Evolutionary conservation across 2,888 invertebrate genomes (phyloP), one percentile per base, ranked within the genome.

Genomic region (Diaprepes abbreviatus): DNA sequence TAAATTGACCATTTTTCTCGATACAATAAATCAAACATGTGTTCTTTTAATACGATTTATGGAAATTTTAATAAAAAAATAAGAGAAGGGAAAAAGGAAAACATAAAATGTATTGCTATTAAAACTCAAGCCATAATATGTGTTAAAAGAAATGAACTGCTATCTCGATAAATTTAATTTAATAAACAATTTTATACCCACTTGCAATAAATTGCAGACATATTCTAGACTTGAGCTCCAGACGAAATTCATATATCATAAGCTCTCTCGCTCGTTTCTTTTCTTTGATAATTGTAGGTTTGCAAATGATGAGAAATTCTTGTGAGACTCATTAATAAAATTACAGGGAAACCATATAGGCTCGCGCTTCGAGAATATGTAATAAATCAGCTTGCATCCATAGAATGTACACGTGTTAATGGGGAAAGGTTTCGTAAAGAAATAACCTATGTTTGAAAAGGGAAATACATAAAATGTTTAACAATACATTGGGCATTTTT

Each of bases 241-340:
- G 76, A 77, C 76, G 70, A 74, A 78, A 76, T 77, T 77, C 78
- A 78, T 78, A 78, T 78, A 78, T 78, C 78, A 78, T 77, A 73
- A 69, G 69, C 71, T 67, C 24, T 73, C 73, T 72, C 65, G 75
- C 72, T 68, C 68, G 69, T 74, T 73, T 72, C 71, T 75, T 74
- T 73, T 57, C 67, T 75, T 73, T 73, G 76, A 77, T 79, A 79
- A 79, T 79, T 79, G 79, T 66, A 73, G 78, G 79, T 75, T 78
- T 75, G 57, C 71, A 74, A 73, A 77, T 77, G 73, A 75, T 73
- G 68, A 74, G 71, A 76, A 75, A 78, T 79, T 76, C 76, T 75
- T 75, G 69, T 67, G 70, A 74, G 73, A 75, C 75, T 79, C 79
- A 77, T 79, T 78, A 78, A 78, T 76, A 70, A 78, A 77, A 79